Conservation (phyloP, 2,797 vertebrate genomes). For the Moxostoma hubbsi region DNA sequence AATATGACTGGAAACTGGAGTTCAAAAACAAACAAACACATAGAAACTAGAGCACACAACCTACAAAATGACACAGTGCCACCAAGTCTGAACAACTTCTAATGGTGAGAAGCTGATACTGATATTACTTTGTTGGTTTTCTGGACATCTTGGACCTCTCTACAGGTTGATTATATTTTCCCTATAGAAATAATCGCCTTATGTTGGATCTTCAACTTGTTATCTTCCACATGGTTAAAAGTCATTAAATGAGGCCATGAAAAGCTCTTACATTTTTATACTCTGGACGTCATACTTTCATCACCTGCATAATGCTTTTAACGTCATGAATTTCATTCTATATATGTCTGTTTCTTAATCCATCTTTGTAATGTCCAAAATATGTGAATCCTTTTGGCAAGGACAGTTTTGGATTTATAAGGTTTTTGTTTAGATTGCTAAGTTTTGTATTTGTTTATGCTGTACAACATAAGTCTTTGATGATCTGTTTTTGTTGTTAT, state of each 20-base stretch:
- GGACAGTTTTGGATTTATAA: not conserved
- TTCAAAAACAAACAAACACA: not conserved
- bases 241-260: slow-evolving; percentile 9
- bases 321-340: not conserved
- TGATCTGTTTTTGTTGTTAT: not conserved
- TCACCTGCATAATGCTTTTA: not conserved
- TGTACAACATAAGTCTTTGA: not conserved
- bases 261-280: slow-evolving; percentile 25
- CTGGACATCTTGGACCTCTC: not conserved
- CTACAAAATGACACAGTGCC: too few relatives aligned
- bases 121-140: not conserved
- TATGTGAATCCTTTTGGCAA: not conserved
- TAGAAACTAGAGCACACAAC: too few relatives aligned
- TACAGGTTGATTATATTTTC: not conserved
- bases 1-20: not conserved
- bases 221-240: slow-evolving; percentile 12
- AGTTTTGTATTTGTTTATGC: not conserved
- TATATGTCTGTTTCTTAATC: not conserved
- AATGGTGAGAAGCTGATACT: not conserved
- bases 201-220: not conserved
- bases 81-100: not conserved
- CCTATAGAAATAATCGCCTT: not conserved
- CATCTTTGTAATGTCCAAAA: not conserved
- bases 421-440: not conserved
- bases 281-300: not conserved